These are phyloP conservation scores for Lithodes maja DNA, from an alignment of 2,888 invertebrate species.

Conservation along the genomic window DNA sequence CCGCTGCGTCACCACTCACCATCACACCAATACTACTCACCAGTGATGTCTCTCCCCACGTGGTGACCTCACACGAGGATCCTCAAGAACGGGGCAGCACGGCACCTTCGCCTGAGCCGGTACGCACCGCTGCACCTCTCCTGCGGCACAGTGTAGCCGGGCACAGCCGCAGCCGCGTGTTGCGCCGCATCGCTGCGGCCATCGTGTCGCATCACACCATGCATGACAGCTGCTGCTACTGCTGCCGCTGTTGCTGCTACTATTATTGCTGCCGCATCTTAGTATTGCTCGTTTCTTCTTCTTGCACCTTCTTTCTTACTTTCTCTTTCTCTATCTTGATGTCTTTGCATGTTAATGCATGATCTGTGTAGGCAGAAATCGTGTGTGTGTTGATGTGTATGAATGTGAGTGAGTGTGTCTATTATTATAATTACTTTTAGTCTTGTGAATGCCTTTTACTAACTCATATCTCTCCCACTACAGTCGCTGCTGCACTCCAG, in stretches of 20 bases:
- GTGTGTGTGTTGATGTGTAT: background rate
- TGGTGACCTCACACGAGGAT: conserved; percentile 1
- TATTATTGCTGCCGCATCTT: conserved; percentile 52
- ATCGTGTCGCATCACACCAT: conserved; percentile 60
- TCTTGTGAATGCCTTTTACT: conserved; percentile 2
- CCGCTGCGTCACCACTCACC: conserved; percentile 46
- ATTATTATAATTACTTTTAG: background rate
- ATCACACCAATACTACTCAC: conserved; percentile 51
- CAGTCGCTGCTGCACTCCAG: conserved; percentile 70
- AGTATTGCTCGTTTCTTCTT: conserved; percentile 63
- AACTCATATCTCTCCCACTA: conserved; percentile 36
- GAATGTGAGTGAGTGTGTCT: conserved; percentile 8
- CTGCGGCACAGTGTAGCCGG: conserved; percentile 67
- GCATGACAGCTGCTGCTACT: conserved; percentile 66
- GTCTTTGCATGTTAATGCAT: conserved; percentile 59
- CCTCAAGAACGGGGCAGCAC: conserved; percentile 37
- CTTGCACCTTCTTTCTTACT: conserved; percentile 52
- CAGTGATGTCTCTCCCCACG: conserved; percentile 35
- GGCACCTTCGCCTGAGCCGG: conserved; percentile 62
- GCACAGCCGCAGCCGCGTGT: conserved; percentile 55
- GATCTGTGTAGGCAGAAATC: conserved; percentile 47
- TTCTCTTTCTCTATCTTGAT: conserved; percentile 36
- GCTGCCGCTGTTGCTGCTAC: conserved; percentile 57
- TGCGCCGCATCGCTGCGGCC: conserved; percentile 52
- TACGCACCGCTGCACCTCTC: conserved; percentile 60